Percentiles rank a stretch among this genome's conserved stretches.
Evolutionary conservation across 1,140 invertebrate genomes (phyloP).

Genomic region (Campodea augens): DNA sequence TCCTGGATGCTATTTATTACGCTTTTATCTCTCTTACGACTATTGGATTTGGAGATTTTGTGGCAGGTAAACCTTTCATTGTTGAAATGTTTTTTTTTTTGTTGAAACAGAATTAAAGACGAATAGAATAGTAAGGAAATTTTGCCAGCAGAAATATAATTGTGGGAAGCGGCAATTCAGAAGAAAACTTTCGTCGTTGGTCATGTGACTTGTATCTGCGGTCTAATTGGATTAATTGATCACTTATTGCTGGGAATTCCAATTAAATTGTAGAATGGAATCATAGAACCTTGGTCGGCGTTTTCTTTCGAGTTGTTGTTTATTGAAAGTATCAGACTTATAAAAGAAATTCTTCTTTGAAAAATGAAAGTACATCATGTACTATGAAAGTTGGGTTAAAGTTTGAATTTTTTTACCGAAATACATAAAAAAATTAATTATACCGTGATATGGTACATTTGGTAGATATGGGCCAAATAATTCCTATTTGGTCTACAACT

Average conservation of each 20-base stretch:
- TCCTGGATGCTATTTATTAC: conserved; percentile 76
- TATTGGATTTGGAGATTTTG: conserved; percentile 85
- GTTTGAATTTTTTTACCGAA: too few species aligned
- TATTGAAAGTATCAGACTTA: too few species aligned
- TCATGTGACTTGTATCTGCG: not conserved
- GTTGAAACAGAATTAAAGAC: not conserved
- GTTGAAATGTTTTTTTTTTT: not conserved
- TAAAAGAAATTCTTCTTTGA: too few species aligned
- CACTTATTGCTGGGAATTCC: not conserved
- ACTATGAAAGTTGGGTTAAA: too few species aligned
- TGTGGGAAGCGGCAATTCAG: not conserved
- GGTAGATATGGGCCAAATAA: too few species aligned
- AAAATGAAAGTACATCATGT: too few species aligned
- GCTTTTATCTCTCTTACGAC: conserved; percentile 82
- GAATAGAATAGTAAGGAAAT: not conserved
- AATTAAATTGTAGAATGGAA: too few species aligned
- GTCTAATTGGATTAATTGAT: not conserved
- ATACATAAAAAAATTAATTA: too few species aligned
- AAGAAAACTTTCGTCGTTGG: not conserved
- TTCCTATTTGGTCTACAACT: too few species aligned
- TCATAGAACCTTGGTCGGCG: too few species aligned
- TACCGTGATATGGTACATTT: too few species aligned
- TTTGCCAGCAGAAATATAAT: not conserved
- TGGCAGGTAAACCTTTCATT: conserved; percentile 40
- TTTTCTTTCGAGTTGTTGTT: too few species aligned